Evolutionary conservation across 2,113 vertebrate genomes (phyloP).

Genomic region (Oophaga pumilio): DNA sequence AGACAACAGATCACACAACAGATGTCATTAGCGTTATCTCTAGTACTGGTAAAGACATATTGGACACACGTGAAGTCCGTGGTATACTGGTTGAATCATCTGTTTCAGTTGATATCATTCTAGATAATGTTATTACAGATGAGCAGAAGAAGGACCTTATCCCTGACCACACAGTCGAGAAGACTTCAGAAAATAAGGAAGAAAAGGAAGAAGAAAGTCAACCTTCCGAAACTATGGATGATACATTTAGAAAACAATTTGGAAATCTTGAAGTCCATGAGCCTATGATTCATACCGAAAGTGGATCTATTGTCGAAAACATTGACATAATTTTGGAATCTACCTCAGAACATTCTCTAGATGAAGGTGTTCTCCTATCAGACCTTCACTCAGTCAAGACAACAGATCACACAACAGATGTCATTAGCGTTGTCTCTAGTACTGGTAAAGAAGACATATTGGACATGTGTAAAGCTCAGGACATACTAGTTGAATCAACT

Average conservation of each 20-base stretch:
- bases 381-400: background rate
- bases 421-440: background rate
- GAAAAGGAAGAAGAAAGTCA: no score
- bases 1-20: background rate
- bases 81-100: background rate
- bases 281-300: no score
- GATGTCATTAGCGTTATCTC: background rate
- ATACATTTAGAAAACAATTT: no score
- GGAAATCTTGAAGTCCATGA: no score
- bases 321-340: background rate
- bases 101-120: background rate
- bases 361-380: background rate
- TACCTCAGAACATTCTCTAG: background rate
- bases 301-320: background rate
- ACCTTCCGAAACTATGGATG: no score
- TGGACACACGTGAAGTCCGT: background rate
- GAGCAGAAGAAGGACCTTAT: background rate
- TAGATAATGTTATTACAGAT: background rate
- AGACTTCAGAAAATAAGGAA: no score
- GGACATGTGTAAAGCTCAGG: background rate
- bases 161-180: no score
- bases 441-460: background rate
- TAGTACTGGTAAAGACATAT: background rate
- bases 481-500: background rate
- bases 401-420: background rate